Evolutionary conservation across 2,797 vertebrate genomes (phyloP).

Genomic region (Pseudopleuronectes americanus): DNA sequence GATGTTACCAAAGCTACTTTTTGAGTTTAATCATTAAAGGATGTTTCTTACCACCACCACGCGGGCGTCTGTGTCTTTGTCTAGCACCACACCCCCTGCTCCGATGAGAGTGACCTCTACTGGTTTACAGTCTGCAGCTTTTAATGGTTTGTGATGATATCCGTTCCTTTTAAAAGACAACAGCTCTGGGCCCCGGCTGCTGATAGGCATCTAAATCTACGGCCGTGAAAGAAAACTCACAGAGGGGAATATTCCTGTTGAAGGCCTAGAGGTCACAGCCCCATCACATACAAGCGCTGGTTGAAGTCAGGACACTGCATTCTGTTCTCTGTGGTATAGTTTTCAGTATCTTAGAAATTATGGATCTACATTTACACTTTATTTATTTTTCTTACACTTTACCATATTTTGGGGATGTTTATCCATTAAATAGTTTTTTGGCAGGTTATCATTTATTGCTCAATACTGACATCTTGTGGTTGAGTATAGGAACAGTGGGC

Average conservation of each 20-base stretch:
- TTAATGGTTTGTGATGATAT: slow-evolving; percentile 19
- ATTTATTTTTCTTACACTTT: not conserved
- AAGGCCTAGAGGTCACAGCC: slow-evolving; percentile 60
- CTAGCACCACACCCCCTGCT: not conserved
- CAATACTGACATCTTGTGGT: slow-evolving; percentile 52
- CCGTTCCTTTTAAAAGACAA: slow-evolving; percentile 11
- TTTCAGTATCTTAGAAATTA: not conserved
- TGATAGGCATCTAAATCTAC: slow-evolving; percentile 41
- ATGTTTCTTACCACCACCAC: slow-evolving; percentile 75
- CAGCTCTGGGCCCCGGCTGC: slow-evolving; percentile 20
- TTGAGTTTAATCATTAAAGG: slow-evolving; percentile 79
- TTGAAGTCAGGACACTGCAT: slow-evolving; percentile 61
- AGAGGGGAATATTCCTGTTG: slow-evolving; percentile 41
- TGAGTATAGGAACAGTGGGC: not conserved
- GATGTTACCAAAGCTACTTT: slow-evolving; percentile 66
- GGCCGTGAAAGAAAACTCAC: slow-evolving; percentile 51
- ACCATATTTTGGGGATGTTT: not conserved
- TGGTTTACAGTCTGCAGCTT: no score
- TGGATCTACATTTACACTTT: not conserved
- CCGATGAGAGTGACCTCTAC: not conserved
- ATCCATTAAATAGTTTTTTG: not conserved
- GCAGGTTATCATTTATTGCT: not conserved
- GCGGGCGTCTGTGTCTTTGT: slow-evolving; percentile 45
- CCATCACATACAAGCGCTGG: slow-evolving; percentile 54
- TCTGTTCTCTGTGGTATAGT: not conserved